phyloP scores from a whole-genome alignment of 2,113 vertebrate species.

The Nibea albiflora region DNA sequence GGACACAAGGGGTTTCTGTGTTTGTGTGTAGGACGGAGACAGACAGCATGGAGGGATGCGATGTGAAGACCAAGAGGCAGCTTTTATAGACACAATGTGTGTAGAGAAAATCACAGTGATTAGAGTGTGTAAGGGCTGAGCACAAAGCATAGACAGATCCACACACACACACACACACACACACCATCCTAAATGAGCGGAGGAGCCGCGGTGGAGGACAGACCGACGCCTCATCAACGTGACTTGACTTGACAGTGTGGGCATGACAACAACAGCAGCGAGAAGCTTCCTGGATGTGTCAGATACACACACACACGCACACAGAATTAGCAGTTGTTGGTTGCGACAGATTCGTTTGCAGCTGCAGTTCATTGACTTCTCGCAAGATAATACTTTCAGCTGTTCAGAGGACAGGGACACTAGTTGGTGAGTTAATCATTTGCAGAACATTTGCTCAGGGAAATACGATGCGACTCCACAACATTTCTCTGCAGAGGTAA shows the following conservation, averaged over 20 bases:
- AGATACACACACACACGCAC: background rate
- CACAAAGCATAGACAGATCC: conserved; percentile 9
- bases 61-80: background rate
- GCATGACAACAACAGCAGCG: conserved; percentile 60
- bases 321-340: conserved; percentile 1
- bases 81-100: background rate
- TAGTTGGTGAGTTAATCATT: conserved; percentile 29
- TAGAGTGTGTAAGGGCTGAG: conserved; percentile 12
- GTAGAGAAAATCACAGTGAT: conserved; percentile 44
- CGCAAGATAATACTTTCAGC: background rate
- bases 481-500: conserved; percentile 38
- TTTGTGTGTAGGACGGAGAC: background rate
- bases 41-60: background rate
- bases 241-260: conserved; percentile 70
- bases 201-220: conserved; percentile 44
- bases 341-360: background rate
- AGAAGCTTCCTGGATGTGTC: conserved; percentile 46
- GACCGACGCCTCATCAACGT: conserved; percentile 46
- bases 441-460: conserved; percentile 47
- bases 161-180: background rate
- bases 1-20: background rate
- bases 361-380: background rate
- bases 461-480: conserved; percentile 35
- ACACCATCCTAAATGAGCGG: conserved; percentile 26
- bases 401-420: background rate